Evolutionary conservation across 2,888 invertebrate species (phyloP).

Genomic region (Cheilosia pagana): DNA sequence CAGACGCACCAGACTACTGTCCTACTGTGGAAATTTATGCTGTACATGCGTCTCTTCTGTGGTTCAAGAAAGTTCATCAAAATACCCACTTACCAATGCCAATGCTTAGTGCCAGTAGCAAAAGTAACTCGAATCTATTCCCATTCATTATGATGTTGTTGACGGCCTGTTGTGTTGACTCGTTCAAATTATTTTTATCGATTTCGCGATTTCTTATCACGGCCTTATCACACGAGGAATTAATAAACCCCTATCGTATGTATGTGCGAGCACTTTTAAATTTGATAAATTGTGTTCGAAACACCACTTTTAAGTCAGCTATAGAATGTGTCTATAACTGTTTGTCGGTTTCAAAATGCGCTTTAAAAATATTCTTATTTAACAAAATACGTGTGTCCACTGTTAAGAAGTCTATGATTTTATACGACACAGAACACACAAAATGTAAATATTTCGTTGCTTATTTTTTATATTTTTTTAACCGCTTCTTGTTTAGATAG

Average conservation of each 20-base stretch:
- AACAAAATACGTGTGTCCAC: conserved; percentile 13
- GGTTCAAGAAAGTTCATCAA: background rate
- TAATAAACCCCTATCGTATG: conserved; percentile 17
- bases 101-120: conserved; percentile 51
- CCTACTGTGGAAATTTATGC: background rate
- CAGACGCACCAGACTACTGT: background rate
- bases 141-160: conserved; percentile 52
- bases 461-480: conserved; percentile 12
- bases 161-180: background rate
- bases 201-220: conserved; percentile 58
- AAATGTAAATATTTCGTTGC: background rate
- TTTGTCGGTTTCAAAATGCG: background rate
- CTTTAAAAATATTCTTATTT: background rate
- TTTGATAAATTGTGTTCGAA: background rate
- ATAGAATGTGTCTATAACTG: background rate
- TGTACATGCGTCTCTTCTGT: background rate
- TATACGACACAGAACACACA: conserved; percentile 12
- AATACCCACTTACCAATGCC: conserved; percentile 53
- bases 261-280: conserved; percentile 5
- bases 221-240: conserved; percentile 54
- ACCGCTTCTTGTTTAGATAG: conserved; percentile 15
- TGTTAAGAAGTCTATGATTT: background rate
- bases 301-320: background rate
- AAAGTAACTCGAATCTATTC: conserved; percentile 49
- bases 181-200: conserved; percentile 36